Evolutionary conservation across 2,888 invertebrate genomes (phyloP).

Genomic region (Allygus modestus): DNA sequence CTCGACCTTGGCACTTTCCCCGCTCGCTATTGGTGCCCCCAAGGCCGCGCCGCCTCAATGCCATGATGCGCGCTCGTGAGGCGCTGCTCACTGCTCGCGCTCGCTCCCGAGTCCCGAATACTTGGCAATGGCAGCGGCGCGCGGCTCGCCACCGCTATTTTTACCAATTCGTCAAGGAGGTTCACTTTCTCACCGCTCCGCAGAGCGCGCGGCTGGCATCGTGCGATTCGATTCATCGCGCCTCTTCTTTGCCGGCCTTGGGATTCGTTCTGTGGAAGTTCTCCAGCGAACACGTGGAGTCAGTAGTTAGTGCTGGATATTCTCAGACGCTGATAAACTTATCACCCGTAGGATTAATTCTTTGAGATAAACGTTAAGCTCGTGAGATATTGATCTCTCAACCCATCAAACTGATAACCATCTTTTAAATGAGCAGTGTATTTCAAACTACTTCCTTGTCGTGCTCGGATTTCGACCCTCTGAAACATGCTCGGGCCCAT

Average conservation of each 20-base stretch:
- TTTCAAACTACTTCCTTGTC: no score
- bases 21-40: constrained; percentile 46
- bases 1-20: constrained; percentile 52
- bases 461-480: no score
- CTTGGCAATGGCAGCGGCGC: constrained; percentile 25
- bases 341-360: no score
- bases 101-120: neutral
- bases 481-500: no score
- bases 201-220: neutral
- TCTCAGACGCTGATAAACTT: no score
- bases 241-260: constrained; percentile 10
- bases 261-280: neutral
- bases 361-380: no score
- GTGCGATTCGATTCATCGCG: constrained; percentile 29
- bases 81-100: no score
- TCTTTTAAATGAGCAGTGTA: no score
- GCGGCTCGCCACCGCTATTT: constrained; percentile 38
- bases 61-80: constrained; percentile 26
- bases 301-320: neutral
- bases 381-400: no score
- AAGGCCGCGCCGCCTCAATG: constrained; percentile 48
- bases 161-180: constrained; percentile 50
- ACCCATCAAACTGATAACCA: no score
- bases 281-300: neutral
- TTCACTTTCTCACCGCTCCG: constrained; percentile 42